Evolutionary conservation across 2,113 vertebrate genomes (phyloP).

Genomic region (Alethe diademata): DNA sequence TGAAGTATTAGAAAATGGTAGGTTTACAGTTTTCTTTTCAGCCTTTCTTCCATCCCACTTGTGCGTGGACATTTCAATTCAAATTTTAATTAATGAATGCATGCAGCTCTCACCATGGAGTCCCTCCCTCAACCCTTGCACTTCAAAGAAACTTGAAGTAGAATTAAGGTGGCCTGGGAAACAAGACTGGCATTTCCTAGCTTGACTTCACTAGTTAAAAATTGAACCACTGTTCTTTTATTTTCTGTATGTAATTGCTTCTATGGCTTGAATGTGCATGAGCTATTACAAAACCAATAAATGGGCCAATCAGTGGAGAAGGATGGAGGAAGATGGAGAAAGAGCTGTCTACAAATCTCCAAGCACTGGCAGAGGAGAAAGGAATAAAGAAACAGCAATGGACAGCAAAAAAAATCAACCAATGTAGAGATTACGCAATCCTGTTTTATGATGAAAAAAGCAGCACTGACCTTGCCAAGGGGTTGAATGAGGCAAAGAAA

Average conservation of each 20-base stretch:
- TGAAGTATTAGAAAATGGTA: constrained; percentile 15
- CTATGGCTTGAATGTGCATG: neutral
- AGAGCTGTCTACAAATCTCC: neutral
- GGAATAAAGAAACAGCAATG: neutral
- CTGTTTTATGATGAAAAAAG: neutral
- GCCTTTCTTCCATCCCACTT: neutral
- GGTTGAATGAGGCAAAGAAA: neutral
- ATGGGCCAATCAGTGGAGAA: neutral
- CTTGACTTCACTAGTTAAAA: constrained; percentile 19
- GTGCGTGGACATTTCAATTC: constrained; percentile 21
- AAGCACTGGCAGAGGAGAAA: neutral
- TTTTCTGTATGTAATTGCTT: constrained; percentile 18
- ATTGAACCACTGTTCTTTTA: neutral
- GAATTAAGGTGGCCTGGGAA: neutral
- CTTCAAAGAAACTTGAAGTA: neutral
- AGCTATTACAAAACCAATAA: constrained; percentile 18
- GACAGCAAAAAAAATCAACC: neutral
- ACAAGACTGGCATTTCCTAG: constrained; percentile 6
- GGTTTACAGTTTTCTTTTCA: constrained; percentile 16
- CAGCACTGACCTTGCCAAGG: neutral
- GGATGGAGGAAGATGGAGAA: neutral
- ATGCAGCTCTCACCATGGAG: neutral
- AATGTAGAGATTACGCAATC: neutral
- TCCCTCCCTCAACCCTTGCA: neutral
- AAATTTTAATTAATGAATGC: constrained; percentile 21